Evolutionary conservation across 2,113 vertebrate species (phyloP), one percentile per base, ranked within the genome.

Genomic region (Cyprinodon tularosa): DNA sequence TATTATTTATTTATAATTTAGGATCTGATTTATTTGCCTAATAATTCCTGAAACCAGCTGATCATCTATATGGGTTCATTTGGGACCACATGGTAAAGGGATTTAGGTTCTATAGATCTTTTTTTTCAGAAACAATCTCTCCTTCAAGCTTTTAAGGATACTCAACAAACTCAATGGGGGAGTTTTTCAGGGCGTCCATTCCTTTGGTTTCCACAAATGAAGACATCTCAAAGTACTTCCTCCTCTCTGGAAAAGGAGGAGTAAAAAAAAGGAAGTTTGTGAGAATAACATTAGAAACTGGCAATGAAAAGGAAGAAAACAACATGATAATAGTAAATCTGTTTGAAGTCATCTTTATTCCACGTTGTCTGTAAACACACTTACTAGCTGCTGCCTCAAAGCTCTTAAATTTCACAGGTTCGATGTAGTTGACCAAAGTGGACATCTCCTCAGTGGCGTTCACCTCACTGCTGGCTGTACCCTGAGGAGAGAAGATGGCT

Each of bases 391-490:
- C 95, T 59, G 91, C 89, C 40, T 96, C 95, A 2, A 97, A 97
- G 81, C 87, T 95, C 86, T 97, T 97, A 89, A 97, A 97, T 84
- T 97, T 97, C 84, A 97, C 96, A 0, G 96, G 96, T 73, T 97
- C 96, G 0, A 96, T 92, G 83, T 97, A 97, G 90, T 97, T 97
- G 80, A 97, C 96, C 0, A 97, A 91, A 0, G 93, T 97, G 0
- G 96, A 97, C 96, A 97, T 97, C 89, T 97, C 96, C 89, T 97
- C 96, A 0, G 96, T 97, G 82, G 96, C 96, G 0, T 95, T 96
- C 22, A 95, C 96, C 81, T 97, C 96, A n/a, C 95, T 96, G 90
- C 95, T 95, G 60, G 96, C 96, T 0, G 96, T 97, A 48, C 96
- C 96, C 96, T 97, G 88, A 4, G 13, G 42, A 39, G 48, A n/a